Percentiles rank a stretch among this genome's conserved stretches.
These are phyloP conservation scores for Tachysurus fulvidraco DNA, from an alignment of 2,113 vertebrate genomes.

Conservation along the genomic window DNA sequence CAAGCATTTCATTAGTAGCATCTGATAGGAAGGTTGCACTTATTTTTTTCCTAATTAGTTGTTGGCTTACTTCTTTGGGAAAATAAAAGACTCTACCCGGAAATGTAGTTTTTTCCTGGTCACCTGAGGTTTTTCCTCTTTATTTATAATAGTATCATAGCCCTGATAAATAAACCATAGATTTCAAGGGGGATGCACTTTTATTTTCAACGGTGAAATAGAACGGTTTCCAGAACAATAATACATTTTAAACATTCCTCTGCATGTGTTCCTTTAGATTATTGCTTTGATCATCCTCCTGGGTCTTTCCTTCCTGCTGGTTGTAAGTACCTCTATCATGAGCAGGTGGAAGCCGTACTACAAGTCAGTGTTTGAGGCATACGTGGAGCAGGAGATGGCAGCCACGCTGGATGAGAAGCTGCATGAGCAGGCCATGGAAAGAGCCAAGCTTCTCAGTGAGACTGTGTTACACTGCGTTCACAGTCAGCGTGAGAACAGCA, in stretches of 20 bases:
- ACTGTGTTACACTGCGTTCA: slow-evolving; percentile 10
- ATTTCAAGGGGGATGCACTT: no score
- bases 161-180: not conserved
- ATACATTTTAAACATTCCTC: not conserved
- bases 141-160: not conserved
- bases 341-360: slow-evolving; percentile 43
- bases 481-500: not conserved
- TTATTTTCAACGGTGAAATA: not conserved
- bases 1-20: no score
- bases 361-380: slow-evolving; percentile 37
- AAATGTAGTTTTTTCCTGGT: no score
- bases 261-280: slow-evolving; percentile 27
- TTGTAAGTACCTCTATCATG: slow-evolving; percentile 15
- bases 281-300: slow-evolving; percentile 46
- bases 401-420: slow-evolving; percentile 45
- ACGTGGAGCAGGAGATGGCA: slow-evolving; percentile 42
- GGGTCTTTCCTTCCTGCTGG: slow-evolving; percentile 36
- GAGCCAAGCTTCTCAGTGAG: slow-evolving; percentile 38
- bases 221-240: not conserved
- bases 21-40: no score
- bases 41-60: no score
- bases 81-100: no score
- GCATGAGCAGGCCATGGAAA: slow-evolving; percentile 43
- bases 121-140: no score
- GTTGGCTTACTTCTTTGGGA: no score